Base-by-base conservation (phyloP, 2,113 vertebrate genomes). In the Spea multiplicata region DNA sequence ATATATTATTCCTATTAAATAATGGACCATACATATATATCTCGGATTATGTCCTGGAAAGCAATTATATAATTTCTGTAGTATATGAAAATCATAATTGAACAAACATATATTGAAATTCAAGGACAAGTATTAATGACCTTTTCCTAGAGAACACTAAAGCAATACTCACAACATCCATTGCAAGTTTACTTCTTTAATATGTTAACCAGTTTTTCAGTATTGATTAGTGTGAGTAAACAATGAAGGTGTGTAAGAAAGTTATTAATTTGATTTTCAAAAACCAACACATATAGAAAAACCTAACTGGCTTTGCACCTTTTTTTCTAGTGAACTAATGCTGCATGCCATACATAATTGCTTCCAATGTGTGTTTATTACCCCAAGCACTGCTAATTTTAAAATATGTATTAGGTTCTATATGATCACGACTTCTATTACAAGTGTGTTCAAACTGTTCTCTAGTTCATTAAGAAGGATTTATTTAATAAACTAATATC, bases 221-320 rank as follows among this genome's bases (percentile, higher is more conserved):
- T 75, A 75, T 65, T 67, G 53, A 75, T 53, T 75, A 53, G 74
- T 66, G 48, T 67, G 48, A 75, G 44, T 66, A 67, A 12, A 13
- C 55, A 9, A 64, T 64, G 10, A 50, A 74, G 57, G 64, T 66
- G 73, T 74, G 74, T 55, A 55, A 75, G 12, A 57, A 67, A 45
- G 0, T 4, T 50, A 66, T 52, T 53, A 4, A 67, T 75, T 67
- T 66, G 14, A 53, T 44, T 67, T n/a, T 5, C 13, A 55, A 3
- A 53, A 8, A 55, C 14, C 44, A 75, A 66, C 64, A 44, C 49
- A 12, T 46, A 66, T 65, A 66, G 74, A 46, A 55, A 66, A 75
- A 55, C 5, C 10, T 55, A 46, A 10, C 61, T 66, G 55, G 30
- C 30, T 75, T 66, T 75, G 7, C 48, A 75, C 62, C 62, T 75